A percentile compares a stretch with the other conserved stretches of the same genome.
These are phyloP conservation scores for Triops cancriformis DNA, from an alignment of 1,140 invertebrate species.

Conservation along the genomic window DNA sequence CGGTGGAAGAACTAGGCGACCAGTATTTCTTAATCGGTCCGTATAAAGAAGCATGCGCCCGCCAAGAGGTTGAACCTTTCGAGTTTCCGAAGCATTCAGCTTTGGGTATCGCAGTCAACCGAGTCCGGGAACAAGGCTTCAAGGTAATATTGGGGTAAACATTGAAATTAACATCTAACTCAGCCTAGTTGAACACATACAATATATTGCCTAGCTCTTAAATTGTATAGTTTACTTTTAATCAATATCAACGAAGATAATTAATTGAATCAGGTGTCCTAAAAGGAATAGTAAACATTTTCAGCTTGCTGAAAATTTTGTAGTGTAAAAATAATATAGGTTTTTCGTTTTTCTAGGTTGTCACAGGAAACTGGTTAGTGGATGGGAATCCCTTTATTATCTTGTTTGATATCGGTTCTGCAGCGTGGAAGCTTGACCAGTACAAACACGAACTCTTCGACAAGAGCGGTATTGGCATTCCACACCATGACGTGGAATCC, in stretches of 20 bases:
- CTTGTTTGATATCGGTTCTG: conserved; percentile 94
- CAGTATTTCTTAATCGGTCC: conserved; percentile 91
- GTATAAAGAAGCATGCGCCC: conserved; percentile 87
- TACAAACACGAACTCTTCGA: conserved; percentile 93
- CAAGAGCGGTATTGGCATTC: conserved; percentile 78
- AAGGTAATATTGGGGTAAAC: conserved; percentile 52
- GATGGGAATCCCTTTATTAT: conserved; percentile 98
- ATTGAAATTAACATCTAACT: not conserved
- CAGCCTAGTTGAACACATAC: not conserved
- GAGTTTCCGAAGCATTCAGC: conserved; percentile 72
- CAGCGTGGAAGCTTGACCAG: conserved; percentile 89
- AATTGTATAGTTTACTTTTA: too few relatives aligned
- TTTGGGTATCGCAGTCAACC: conserved; percentile 68
- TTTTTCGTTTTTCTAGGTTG: conserved; percentile 47
- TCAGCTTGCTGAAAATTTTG: too few relatives aligned
- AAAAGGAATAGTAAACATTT: too few relatives aligned
- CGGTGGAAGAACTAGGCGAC: conserved; percentile 96
- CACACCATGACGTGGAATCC: conserved; percentile 88
- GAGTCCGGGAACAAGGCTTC: conserved; percentile 76
- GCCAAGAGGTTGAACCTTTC: conserved; percentile 91
- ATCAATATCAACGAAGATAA: not conserved
- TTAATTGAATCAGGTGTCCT: too few relatives aligned
- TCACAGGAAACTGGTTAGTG: conserved; percentile 95
- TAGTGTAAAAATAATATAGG: too few relatives aligned
- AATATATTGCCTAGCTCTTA: too few relatives aligned